Evolutionary conservation across 2,113 vertebrate genomes (phyloP).

Genomic region (Dasypus novemcinctus): DNA sequence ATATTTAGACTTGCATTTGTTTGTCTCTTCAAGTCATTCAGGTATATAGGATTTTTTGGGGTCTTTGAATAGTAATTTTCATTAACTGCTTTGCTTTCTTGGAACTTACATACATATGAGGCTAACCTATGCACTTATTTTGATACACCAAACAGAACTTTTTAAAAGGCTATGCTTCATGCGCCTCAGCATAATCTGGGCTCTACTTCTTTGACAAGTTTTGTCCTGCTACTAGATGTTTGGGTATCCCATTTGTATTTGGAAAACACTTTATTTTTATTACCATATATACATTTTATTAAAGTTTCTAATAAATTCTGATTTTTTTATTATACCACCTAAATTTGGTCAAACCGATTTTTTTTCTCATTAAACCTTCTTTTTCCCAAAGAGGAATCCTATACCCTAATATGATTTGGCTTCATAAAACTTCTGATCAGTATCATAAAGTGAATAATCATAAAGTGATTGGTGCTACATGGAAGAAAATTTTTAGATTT

Average conservation of each 20-base stretch:
- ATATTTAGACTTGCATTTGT: conserved; percentile 81
- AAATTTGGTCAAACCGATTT: neutral
- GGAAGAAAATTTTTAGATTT: conserved; percentile 29
- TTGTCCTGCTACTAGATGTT: neutral
- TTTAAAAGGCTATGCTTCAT: neutral
- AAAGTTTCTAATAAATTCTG: neutral
- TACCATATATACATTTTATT: neutral
- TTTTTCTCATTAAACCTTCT: neutral
- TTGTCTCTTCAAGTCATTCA: conserved; percentile 73
- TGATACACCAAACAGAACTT: neutral
- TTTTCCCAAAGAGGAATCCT: neutral
- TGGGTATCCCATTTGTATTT: neutral
- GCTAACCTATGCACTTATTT: neutral
- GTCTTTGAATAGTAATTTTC: conserved; percentile 44
- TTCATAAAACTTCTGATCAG: conserved; percentile 25
- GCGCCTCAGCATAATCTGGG: neutral
- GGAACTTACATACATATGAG: neutral
- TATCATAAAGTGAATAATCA: conserved; percentile 13
- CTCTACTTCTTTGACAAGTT: conserved; percentile 25
- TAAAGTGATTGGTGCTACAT: neutral
- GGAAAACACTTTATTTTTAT: conserved; percentile 52
- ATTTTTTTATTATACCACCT: neutral
- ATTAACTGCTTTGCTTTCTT: conserved; percentile 40
- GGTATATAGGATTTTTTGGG: conserved; percentile 62
- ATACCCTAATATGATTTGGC: neutral